Conservation (phyloP, 2,797 vertebrate species). For the Oryzias sinensis region DNA sequence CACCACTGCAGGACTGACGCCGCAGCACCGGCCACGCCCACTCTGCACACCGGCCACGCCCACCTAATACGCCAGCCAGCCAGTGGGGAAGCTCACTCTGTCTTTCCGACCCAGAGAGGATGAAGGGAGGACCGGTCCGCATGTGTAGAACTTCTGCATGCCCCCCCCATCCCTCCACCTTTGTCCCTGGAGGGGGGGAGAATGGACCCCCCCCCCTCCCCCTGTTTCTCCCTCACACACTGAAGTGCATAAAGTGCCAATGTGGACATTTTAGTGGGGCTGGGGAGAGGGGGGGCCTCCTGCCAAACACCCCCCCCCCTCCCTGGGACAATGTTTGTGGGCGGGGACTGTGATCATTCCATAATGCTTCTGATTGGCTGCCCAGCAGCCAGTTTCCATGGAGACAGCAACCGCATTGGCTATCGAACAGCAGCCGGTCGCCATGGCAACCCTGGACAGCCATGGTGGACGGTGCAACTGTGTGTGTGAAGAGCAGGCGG, state of each 20-base stretch:
- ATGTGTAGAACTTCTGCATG: too few relatives aligned
- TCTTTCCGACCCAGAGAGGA: slow-evolving; percentile 27
- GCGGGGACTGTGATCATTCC: slow-evolving; percentile 48
- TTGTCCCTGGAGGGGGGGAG: slow-evolving; percentile 2
- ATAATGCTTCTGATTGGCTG: slow-evolving; percentile 43
- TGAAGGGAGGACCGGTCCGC: neutral
- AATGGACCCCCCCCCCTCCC: neutral
- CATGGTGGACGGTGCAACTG: slow-evolving; percentile 33
- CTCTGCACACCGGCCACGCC: slow-evolving; percentile 9
- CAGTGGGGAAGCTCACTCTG: slow-evolving; percentile 14
- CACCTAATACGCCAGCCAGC: slow-evolving; percentile 32
- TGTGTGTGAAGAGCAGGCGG: slow-evolving; percentile 27
- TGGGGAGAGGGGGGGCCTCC: slow-evolving; percentile 26
- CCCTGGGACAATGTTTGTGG: neutral
- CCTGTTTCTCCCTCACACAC: slow-evolving; percentile 17
- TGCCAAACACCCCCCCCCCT: neutral
- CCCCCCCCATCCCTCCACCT: neutral
- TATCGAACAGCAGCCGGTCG: slow-evolving; percentile 51
- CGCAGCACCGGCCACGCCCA: slow-evolving; percentile 16
- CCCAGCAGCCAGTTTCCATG: slow-evolving; percentile 42
- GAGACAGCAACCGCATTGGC: slow-evolving; percentile 57
- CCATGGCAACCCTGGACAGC: slow-evolving; percentile 51
- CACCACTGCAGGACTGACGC: slow-evolving; percentile 29
- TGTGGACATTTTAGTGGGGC: slow-evolving; percentile 63
- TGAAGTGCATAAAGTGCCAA: slow-evolving; percentile 82